These are phyloP conservation scores for Amblyjoppa proteus DNA, from an alignment of 2,888 invertebrate genomes.

Conservation along the genomic window DNA sequence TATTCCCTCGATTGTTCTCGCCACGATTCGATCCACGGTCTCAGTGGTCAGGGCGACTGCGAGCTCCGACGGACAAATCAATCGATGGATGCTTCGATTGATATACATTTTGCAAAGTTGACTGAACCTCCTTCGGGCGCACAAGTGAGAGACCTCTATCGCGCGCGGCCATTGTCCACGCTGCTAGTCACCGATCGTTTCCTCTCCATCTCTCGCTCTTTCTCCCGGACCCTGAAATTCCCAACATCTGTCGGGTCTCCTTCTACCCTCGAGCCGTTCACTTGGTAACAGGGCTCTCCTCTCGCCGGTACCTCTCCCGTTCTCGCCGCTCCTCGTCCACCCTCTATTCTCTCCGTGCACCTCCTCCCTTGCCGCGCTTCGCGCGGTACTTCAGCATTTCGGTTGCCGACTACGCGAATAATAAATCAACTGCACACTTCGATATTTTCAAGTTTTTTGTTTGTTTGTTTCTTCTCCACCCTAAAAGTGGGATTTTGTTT, in stretches of 20 bases:
- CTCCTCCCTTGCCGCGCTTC: background rate
- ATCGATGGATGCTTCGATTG: background rate
- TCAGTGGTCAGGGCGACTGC: background rate
- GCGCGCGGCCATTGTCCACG: conserved; percentile 27
- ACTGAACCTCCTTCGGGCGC: background rate
- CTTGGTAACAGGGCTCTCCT: conserved; percentile 79
- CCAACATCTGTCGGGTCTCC: conserved; percentile 81
- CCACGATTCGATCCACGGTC: background rate
- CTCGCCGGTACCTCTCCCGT: background rate
- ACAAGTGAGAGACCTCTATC: conserved; percentile 5
- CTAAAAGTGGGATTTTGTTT: no score
- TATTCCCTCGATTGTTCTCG: no score
- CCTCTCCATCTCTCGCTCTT: conserved; percentile 21
- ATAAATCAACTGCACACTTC: no score
- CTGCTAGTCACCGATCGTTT: conserved; percentile 36
- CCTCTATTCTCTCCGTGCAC: conserved; percentile 1
- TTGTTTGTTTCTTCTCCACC: no score
- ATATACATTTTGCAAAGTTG: background rate
- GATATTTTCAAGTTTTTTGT: no score
- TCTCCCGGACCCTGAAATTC: conserved; percentile 75
- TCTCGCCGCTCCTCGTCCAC: conserved; percentile 6
- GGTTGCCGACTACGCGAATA: background rate
- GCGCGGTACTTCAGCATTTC: background rate
- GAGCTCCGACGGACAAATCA: background rate
- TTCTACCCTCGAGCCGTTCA: conserved; percentile 78